These are phyloP conservation scores for Morpho achilles DNA, from an alignment of 2,888 invertebrate genomes.

Conservation along the genomic window DNA sequence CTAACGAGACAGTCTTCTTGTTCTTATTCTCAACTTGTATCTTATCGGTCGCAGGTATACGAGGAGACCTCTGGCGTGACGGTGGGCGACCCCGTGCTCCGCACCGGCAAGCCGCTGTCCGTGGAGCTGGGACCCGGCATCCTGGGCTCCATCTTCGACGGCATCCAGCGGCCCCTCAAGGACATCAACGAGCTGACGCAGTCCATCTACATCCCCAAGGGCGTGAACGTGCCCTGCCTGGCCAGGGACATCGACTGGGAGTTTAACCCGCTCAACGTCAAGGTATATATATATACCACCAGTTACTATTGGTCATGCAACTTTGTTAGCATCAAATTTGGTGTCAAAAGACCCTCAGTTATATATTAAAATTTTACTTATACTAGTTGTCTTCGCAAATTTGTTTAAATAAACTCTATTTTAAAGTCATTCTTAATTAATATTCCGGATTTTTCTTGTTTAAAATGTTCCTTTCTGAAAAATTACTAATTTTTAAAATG, in stretches of 20 bases:
- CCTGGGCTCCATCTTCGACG: constrained; percentile 99
- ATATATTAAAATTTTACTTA: no score
- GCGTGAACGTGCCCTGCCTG: constrained; percentile 96
- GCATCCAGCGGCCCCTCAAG: constrained; percentile 98
- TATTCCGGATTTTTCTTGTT: neutral
- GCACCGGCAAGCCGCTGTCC: constrained; percentile 99
- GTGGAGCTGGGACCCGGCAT: constrained; percentile 99
- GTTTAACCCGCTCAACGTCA: constrained; percentile 90
- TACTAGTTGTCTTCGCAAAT: no score
- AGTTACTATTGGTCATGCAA: no score
- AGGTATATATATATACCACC: constrained; percentile 70
- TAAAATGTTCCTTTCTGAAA: no score
- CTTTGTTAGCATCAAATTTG: no score
- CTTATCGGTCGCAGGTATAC: constrained; percentile 82
- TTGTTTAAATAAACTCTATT: no score
- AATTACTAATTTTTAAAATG: no score
- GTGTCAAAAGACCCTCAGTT: no score
- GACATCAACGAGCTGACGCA: constrained; percentile 96
- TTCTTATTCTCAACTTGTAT: no score
- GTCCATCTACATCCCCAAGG: constrained; percentile 99
- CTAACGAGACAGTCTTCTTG: no score
- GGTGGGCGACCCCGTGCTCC: constrained; percentile 98
- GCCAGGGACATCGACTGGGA: constrained; percentile 93
- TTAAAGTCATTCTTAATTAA: neutral
- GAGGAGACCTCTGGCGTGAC: constrained; percentile 99